phyloP scores from a whole-genome alignment of 2,888 invertebrate species.

The Rhodophaea formosa region DNA sequence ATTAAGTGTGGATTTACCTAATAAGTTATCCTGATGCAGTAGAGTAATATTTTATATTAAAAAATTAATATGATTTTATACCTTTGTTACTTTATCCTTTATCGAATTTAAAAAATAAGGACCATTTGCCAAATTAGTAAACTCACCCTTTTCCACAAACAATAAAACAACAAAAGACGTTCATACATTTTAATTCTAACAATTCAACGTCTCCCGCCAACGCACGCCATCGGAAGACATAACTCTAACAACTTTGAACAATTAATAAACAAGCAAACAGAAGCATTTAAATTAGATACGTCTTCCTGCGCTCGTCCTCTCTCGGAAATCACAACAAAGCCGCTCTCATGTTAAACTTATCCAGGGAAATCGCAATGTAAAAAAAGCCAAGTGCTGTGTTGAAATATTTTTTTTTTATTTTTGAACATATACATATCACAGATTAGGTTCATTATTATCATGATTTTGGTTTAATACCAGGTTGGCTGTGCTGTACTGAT shows the following conservation, averaged over 20 bases:
- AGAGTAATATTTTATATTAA: too few species aligned
- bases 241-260: constrained; percentile 13
- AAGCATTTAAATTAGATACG: constrained; percentile 26
- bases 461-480: too few species aligned
- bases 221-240: constrained; percentile 6
- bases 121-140: neutral
- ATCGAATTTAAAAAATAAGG: too few species aligned
- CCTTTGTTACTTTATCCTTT: too few species aligned
- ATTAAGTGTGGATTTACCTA: too few species aligned
- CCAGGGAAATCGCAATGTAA: constrained; percentile 2
- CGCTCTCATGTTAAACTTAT: constrained; percentile 37
- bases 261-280: constrained; percentile 11
- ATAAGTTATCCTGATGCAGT: too few species aligned
- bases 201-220: neutral
- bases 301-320: constrained; percentile 25
- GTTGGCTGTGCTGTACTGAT: too few species aligned
- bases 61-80: too few species aligned
- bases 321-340: constrained; percentile 43
- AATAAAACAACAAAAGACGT: neutral
- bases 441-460: too few species aligned
- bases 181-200: neutral
- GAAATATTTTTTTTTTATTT: too few species aligned
- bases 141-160: neutral
- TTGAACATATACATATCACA: too few species aligned
- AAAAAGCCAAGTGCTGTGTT: constrained; percentile 14